Evolutionary conservation across 2,888 invertebrate genomes (phyloP), one percentile per base, ranked within the genome.

Genomic region (Pollenia griseotomentosa): DNA sequence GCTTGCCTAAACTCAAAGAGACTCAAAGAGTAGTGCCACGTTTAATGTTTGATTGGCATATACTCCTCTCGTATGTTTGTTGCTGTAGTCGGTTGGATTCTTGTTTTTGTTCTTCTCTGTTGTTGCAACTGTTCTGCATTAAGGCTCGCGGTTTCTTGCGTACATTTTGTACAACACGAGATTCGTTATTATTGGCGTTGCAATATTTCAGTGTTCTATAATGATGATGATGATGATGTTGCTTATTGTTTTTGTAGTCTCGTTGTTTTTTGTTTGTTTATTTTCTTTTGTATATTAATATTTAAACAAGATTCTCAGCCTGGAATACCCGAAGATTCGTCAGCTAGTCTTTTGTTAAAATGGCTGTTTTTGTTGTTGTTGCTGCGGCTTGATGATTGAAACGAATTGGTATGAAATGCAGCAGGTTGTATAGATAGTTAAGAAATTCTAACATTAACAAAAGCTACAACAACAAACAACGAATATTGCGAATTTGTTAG

Each of bases 361-460:
- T 33, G 46, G 42, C 48, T 65, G 33, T 59, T n/a, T n/a, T n/a
- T 57, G 23, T 57, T 48, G 66, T 65, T 79, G 84, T 57, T 65
- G 19, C 12, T 78, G 66, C 11, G 53, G 44, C 8, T 48, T 65
- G 48, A 42, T 70, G 59, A 78, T 78, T 66, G 55, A 68, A 83
- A 23, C 65, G 79, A 74, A 63, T 83, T 74, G 55, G 79, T 83
- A 65, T 70, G 70, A 57, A 66, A 57, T 63, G 65, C 53, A 59
- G 59, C 53, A 53, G 74, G 51, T 79, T 85, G 74, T 63, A 48
- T 63, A 63, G 68, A 75, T 63, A 81, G 74, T 81, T 70, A 71
- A 85, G 88, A 65, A 63, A 89, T 91, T 90, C 88, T 89, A 90
- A 89, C 89, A 89, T 88, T 88, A 88, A 89, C 88, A 88, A 88